Evolutionary conservation across 2,888 invertebrate species (phyloP).

Genomic region (Zhengitettix transpicula): DNA sequence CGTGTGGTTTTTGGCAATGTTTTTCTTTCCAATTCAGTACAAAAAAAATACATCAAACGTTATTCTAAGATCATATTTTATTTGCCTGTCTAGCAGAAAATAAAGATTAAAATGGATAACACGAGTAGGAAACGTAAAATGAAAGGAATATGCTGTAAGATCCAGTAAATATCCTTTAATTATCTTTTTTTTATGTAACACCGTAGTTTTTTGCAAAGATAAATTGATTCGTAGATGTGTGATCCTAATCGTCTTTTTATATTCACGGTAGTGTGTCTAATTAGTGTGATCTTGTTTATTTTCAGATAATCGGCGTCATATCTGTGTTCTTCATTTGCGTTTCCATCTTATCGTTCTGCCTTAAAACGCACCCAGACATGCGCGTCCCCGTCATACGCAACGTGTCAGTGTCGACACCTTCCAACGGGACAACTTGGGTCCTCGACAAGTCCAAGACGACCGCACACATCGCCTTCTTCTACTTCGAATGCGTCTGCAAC

Average conservation of each 20-base stretch:
- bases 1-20: too few species aligned
- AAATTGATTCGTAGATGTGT: too few species aligned
- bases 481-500: constrained; percentile 96
- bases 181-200: too few species aligned
- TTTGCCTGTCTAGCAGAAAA: too few species aligned
- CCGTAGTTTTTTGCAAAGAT: too few species aligned
- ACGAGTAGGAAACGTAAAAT: too few species aligned
- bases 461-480: constrained; percentile 94
- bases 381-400: constrained; percentile 76
- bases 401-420: constrained; percentile 58
- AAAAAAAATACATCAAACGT: too few species aligned
- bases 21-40: too few species aligned
- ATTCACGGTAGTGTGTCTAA: not conserved
- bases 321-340: constrained; percentile 99
- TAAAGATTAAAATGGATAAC: too few species aligned
- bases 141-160: too few species aligned
- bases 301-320: constrained; percentile 91
- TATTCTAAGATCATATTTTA: too few species aligned
- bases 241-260: not conserved
- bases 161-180: too few species aligned
- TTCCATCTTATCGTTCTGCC: constrained; percentile 96
- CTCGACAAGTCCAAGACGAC: constrained; percentile 85
- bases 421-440: constrained; percentile 61
- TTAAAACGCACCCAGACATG: constrained; percentile 99
- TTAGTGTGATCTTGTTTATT: constrained; percentile 19